phyloP scores from a whole-genome alignment of 2,797 vertebrate species.

The Molossus alvarezi region DNA sequence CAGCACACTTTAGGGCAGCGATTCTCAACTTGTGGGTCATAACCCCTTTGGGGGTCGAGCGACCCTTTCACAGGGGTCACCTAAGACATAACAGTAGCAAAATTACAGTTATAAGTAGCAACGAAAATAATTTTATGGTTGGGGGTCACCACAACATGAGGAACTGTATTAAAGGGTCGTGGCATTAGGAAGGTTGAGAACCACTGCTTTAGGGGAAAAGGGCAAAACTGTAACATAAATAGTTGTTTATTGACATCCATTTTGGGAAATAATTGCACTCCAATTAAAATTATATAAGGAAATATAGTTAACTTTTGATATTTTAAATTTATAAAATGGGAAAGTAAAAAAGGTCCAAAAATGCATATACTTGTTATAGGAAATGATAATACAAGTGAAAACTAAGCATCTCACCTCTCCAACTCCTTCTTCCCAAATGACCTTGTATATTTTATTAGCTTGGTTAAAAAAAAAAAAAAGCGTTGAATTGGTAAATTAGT shows the following conservation, averaged over 20 bases:
- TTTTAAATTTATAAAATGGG: slow-evolving; percentile 55
- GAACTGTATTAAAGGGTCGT: too few relatives aligned
- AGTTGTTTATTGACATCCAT: neutral
- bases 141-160: too few relatives aligned
- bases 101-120: too few relatives aligned
- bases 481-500: neutral
- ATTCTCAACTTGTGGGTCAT: too few relatives aligned
- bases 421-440: slow-evolving; percentile 11
- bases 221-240: slow-evolving; percentile 28
- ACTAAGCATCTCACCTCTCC: neutral
- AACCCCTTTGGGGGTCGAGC: too few relatives aligned
- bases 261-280: slow-evolving; percentile 23
- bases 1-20: neutral
- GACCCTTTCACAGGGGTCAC: too few relatives aligned
- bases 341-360: slow-evolving; percentile 44
- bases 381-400: slow-evolving; percentile 55
- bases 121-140: too few relatives aligned
- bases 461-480: neutral
- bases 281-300: slow-evolving; percentile 10
- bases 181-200: too few relatives aligned
- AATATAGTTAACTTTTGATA: slow-evolving; percentile 17
- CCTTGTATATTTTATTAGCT: slow-evolving; percentile 29
- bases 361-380: slow-evolving; percentile 1
- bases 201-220: neutral
- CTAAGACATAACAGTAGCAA: too few relatives aligned